A percentile compares a stretch with the other conserved stretches of the same genome.
These are phyloP conservation scores for Limnephilus auricula DNA, from an alignment of 2,888 invertebrate species.

Conservation along the genomic window DNA sequence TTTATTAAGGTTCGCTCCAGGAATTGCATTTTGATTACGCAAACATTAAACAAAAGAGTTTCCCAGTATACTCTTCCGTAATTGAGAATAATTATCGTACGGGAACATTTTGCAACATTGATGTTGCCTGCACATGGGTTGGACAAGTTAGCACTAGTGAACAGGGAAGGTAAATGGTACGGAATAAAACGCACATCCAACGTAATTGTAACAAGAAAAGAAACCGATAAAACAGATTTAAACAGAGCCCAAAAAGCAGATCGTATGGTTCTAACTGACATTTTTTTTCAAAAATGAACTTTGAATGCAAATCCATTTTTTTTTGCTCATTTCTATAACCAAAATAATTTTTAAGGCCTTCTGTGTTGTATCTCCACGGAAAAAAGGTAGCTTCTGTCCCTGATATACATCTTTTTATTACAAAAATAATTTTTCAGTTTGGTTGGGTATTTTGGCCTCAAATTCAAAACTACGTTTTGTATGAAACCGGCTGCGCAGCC, in stretches of 20 bases:
- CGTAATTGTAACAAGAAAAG: not conserved
- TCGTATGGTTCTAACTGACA: too few species aligned
- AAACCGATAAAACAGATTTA: not conserved
- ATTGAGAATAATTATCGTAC: constrained; percentile 6
- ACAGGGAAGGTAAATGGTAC: not conserved
- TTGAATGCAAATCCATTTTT: too few species aligned
- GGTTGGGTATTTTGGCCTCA: too few species aligned
- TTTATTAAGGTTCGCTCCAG: not conserved
- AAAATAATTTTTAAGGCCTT: too few species aligned
- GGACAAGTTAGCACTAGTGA: not conserved
- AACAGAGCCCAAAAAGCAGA: not conserved
- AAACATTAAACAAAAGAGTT: constrained; percentile 4
- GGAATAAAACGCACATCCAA: not conserved
- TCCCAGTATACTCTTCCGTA: not conserved
- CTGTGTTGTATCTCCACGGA: too few species aligned
- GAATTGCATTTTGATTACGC: constrained; percentile 5
- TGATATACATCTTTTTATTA: too few species aligned
- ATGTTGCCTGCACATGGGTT: not conserved
- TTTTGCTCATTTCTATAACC: too few species aligned
- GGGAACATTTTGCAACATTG: not conserved
- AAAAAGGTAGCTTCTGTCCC: too few species aligned
- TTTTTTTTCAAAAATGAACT: too few species aligned
- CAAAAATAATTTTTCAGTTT: too few species aligned
- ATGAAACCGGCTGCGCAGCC: too few species aligned
- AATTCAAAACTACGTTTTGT: too few species aligned